phyloP scores from a whole-genome alignment of 1,140 invertebrate genomes.

The Magallana ariakensis region DNA sequence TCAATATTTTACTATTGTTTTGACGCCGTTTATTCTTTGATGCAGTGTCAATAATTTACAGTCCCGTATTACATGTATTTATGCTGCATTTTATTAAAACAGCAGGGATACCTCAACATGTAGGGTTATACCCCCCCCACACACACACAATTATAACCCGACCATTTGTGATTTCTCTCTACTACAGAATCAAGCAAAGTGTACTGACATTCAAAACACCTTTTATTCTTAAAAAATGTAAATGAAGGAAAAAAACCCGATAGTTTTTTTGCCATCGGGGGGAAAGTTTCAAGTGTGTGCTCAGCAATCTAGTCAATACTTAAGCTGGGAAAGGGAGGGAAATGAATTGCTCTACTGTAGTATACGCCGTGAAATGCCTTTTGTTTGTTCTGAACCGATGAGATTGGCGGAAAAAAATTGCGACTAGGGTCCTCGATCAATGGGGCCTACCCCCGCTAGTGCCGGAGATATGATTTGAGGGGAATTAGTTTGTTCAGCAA shows the following conservation, averaged over 20 bases:
- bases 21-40: too few species aligned
- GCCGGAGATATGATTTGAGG: not conserved
- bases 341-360: not conserved
- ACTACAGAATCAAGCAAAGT: too few species aligned
- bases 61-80: too few species aligned
- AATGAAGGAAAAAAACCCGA: not conserved
- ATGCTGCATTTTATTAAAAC: too few species aligned
- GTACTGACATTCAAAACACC: too few species aligned
- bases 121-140: too few species aligned
- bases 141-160: too few species aligned
- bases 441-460: not conserved
- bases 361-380: not conserved
- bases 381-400: slow-evolving; percentile 1
- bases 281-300: not conserved
- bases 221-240: too few species aligned
- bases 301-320: not conserved
- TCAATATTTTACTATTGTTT: too few species aligned
- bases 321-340: not conserved
- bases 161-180: too few species aligned
- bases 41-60: too few species aligned
- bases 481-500: slow-evolving; percentile 7
- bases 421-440: slow-evolving; percentile 3
- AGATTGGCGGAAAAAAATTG: not conserved
- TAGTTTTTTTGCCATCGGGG: not conserved
- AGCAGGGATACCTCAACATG: too few species aligned